Base-by-base conservation (phyloP, 2,113 vertebrate genomes). In the Oxyruncus cristatus region DNA sequence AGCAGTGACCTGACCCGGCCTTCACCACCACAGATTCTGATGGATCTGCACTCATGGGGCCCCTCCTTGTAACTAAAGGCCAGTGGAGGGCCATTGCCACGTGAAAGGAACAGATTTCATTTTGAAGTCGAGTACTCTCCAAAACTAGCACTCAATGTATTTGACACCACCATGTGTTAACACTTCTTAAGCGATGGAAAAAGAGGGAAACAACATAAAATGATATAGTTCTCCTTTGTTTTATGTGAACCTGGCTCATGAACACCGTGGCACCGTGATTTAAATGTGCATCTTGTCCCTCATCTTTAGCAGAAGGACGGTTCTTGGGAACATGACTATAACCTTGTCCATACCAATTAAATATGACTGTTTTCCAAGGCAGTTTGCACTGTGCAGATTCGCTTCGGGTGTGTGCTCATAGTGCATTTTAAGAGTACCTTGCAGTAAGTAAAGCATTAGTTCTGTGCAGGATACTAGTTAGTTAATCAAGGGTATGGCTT, bases 381-480 rank as follows among this genome's bases (percentile, higher is more conserved):
- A 62, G 0, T 73, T 81, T 84, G 42, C 50, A n/a, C 12, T 53
- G n/a, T 62, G 37, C 59, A 66, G 13, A 30, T 37, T 84, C 26
- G 15, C 18, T 52, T 49, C 46, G 67, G 9, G 20, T 4, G 0
- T 67, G 21, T 0, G 3, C 5, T 91, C 22, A 4, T 6, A 41
- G 32, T 71, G 44, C 37, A 9, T 53, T 91, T 67, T 59, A n/a
- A 73, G 33, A 88, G 47, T 15, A 28, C 46, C 37, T 80, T 1
- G 2, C 12, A 5, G 61, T 8, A 73, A 71, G 39, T 46, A 30
- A 59, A 65, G 30, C 6, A 33, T 35, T 41, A 8, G 19, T 46
- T 92, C 49, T 76, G 20, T 56, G 68, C 55, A 86, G 63, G 37
- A 17, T 44, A 14, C 18, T 13, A 26, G 20, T 52, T 70, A 27